Base-by-base conservation (phyloP, 2,888 invertebrate species). In the Malachius bipustulatus region DNA sequence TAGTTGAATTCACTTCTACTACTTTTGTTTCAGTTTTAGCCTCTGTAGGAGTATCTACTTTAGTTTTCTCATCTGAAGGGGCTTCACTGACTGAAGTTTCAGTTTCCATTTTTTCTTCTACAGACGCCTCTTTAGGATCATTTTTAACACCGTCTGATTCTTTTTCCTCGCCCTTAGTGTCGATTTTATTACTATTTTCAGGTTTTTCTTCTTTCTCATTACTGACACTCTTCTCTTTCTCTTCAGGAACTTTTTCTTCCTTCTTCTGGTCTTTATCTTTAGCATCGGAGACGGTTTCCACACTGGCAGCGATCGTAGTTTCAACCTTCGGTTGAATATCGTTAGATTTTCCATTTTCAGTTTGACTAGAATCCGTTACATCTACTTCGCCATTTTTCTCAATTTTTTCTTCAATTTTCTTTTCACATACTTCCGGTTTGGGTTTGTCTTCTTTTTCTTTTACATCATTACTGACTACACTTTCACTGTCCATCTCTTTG, bases 371-470 rank as follows among this genome's bases (percentile, higher is more conserved):
- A 24, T 34, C 26, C 31, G 27, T 14, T 16, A 36, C 35, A 16
- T 19, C 16, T 16, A 16, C 15, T 8, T 16, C 32, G 16, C 14
- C 31, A 38, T 26, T 28, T 27, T 14, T 30, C n/a, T 19, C 24
- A 8, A 19, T n/a, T 19, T 19, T 19, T 19, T 19, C 24, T 19
- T 19, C 24, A 19, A 19, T n/a, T 19, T 30, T 24, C 13, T 37
- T 35, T 31, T 32, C 16, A 14, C 26, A 15, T 34, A 30, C 34
- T 9, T 26, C 38, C 11, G 30, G n/a, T 32, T 35, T 40, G 26
- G 24, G 24, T n/a, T n/a, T 30, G 12, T 28, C 19, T 9, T 13
- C 26, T 9, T 33, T 26, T 36, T 38, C 27, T n/a, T n/a, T 40
- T 15, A 35, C 34, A 8, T n/a, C 32, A n/a, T 32, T 16, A 32